Conservation (phyloP, 2,113 vertebrate genomes). For the Actinemys pallida region DNA sequence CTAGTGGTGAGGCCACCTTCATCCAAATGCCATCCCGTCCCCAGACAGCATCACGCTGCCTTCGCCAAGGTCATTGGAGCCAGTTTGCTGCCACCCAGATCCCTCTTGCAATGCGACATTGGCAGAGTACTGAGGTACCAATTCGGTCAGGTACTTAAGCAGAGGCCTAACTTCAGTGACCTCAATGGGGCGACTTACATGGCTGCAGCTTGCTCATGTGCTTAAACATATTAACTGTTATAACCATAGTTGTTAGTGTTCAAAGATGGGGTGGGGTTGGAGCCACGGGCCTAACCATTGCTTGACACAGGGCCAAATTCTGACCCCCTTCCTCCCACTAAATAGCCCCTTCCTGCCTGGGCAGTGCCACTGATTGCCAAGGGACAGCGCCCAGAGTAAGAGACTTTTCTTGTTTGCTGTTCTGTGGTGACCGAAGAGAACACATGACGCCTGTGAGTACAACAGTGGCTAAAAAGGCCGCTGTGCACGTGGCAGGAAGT, state of each 20-base stretch:
- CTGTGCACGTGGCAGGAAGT: too few species aligned
- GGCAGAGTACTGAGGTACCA: too few species aligned
- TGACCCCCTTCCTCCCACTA: neutral
- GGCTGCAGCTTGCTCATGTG: too few species aligned
- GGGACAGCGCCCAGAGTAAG: neutral
- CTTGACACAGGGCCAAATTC: neutral
- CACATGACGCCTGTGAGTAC: too few species aligned
- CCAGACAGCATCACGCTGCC: neutral
- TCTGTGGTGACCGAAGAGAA: too few species aligned
- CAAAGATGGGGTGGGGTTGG: neutral
- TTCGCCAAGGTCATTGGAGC: neutral
- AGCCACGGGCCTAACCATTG: neutral
- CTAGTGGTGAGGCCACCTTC: neutral
- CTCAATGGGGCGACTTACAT: too few species aligned
- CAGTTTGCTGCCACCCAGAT: neutral
- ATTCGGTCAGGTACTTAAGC: too few species aligned
- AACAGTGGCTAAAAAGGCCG: too few species aligned
- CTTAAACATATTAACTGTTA: neutral
- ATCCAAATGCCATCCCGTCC: neutral
- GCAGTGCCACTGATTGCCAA: neutral
- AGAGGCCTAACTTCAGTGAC: too few species aligned
- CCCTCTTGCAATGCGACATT: too few species aligned
- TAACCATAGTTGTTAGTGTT: neutral
- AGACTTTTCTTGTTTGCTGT: too few species aligned
- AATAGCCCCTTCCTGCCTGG: neutral